A percentile compares a stretch with the other conserved stretches of the same genome.
phyloP scores from a whole-genome alignment of 2,888 invertebrate species.

The Metallyticus violacea region DNA sequence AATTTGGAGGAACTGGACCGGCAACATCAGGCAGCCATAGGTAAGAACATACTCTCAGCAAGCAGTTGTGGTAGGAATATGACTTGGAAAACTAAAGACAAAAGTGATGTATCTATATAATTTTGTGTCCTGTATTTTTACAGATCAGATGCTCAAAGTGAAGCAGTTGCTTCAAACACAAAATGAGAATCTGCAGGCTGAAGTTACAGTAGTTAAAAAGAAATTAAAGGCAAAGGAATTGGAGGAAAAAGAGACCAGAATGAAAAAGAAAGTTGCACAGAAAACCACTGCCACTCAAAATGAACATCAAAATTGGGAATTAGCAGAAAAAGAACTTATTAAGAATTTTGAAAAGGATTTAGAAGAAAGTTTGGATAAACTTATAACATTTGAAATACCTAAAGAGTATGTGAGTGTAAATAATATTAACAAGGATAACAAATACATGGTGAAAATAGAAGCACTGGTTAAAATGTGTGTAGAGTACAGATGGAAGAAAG shows the following conservation, averaged over 20 bases:
- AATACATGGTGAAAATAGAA: conserved; percentile 6
- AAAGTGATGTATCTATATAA: too few relatives aligned
- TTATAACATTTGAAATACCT: conserved; percentile 30
- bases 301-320: not conserved
- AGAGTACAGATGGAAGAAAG: conserved; percentile 47
- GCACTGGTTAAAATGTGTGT: conserved; percentile 23
- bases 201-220: not conserved
- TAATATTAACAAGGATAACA: not conserved
- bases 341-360: conserved; percentile 12
- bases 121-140: not conserved
- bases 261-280: not conserved
- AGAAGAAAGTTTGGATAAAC: conserved; percentile 20
- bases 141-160: conserved; percentile 26
- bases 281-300: not conserved
- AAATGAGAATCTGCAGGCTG: conserved; percentile 16
- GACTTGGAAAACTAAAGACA: too few relatives aligned
- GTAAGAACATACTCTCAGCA: conserved; percentile 31
- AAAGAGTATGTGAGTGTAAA: conserved; percentile 6
- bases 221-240: not conserved
- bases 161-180: conserved; percentile 20
- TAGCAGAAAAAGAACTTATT: not conserved
- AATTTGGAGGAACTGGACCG: conserved; percentile 70
- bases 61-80: too few relatives aligned
- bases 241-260: not conserved
- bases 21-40: conserved; percentile 70